Percentiles rank a stretch among this genome's conserved stretches.
These are phyloP conservation scores for Xenopus laevis DNA, from an alignment of 2,113 vertebrate species.

Conservation along the genomic window DNA sequence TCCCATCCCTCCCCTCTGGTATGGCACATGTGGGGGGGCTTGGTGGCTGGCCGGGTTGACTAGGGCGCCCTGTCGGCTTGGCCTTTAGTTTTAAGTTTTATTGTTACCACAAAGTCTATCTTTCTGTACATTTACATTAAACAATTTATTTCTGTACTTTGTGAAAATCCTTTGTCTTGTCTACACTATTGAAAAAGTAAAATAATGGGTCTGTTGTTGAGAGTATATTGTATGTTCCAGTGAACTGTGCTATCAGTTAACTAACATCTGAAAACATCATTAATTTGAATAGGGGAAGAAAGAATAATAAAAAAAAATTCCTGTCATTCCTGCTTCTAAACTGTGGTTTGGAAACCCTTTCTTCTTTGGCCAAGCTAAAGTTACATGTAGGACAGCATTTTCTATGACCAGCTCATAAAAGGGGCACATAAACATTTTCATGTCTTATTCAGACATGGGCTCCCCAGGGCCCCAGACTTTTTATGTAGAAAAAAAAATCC, in stretches of 20 bases:
- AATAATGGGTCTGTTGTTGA: not conserved
- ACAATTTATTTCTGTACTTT: too few relatives aligned
- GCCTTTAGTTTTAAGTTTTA: too few relatives aligned
- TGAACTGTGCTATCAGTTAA: conserved; percentile 71
- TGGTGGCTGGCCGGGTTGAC: too few relatives aligned
- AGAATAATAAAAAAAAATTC: conserved; percentile 79
- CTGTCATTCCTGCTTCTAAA: conserved; percentile 76
- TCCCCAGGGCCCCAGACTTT: conserved; percentile 65
- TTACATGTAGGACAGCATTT: conserved; percentile 80
- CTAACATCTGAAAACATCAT: conserved; percentile 85
- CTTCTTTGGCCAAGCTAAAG: conserved; percentile 78
- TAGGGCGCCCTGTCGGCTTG: too few relatives aligned
- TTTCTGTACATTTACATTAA: too few relatives aligned
- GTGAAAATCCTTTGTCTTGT: too few relatives aligned
- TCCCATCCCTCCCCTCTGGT: too few relatives aligned
- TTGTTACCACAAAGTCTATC: too few relatives aligned
- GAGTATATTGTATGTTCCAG: conserved; percentile 24
- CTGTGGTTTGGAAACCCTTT: conserved; percentile 74
- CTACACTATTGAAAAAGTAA: too few relatives aligned
- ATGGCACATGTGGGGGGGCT: too few relatives aligned
- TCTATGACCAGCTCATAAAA: conserved; percentile 92
- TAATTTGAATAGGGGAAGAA: conserved; percentile 79
- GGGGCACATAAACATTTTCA: conserved; percentile 89
- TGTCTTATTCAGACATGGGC: conserved; percentile 85
- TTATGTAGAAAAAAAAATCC: conserved; percentile 65